Conservation (phyloP, 2,888 invertebrate species). For the Protula sp. region DNA sequence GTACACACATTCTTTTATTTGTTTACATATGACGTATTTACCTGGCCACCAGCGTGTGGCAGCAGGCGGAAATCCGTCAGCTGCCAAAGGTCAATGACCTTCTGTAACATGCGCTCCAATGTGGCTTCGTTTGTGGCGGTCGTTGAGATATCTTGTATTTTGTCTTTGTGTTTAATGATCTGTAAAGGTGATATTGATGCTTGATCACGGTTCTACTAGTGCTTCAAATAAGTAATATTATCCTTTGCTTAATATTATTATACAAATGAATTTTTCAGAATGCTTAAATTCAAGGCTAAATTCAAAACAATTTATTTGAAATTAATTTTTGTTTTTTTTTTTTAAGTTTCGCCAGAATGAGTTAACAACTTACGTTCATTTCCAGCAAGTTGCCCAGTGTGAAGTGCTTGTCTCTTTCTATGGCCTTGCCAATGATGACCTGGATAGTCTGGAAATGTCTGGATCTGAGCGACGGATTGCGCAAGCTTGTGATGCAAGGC, state of each 20-base stretch:
- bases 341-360: no score
- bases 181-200: no score
- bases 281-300: no score
- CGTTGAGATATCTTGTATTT: conserved; percentile 52
- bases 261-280: no score
- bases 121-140: conserved; percentile 53
- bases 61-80: conserved; percentile 43
- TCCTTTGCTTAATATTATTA: no score
- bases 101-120: conserved; percentile 51
- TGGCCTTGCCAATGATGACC: conserved; percentile 43
- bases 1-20: no score
- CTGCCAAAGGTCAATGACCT: conserved; percentile 50
- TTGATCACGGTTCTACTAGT: no score
- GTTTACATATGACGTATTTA: no score
- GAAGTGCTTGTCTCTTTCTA: conserved; percentile 46
- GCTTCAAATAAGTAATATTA: no score
- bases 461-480: conserved; percentile 48
- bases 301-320: no score
- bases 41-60: neutral
- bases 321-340: no score
- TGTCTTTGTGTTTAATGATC: conserved; percentile 51
- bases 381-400: conserved; percentile 51
- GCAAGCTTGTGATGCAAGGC: conserved; percentile 51
- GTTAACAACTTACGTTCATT: conserved; percentile 50
- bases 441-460: conserved; percentile 53